Evolutionary conservation across 2,797 vertebrate species (phyloP), one percentile per base, ranked within the genome.

Genomic region (Thunnus albacares): DNA sequence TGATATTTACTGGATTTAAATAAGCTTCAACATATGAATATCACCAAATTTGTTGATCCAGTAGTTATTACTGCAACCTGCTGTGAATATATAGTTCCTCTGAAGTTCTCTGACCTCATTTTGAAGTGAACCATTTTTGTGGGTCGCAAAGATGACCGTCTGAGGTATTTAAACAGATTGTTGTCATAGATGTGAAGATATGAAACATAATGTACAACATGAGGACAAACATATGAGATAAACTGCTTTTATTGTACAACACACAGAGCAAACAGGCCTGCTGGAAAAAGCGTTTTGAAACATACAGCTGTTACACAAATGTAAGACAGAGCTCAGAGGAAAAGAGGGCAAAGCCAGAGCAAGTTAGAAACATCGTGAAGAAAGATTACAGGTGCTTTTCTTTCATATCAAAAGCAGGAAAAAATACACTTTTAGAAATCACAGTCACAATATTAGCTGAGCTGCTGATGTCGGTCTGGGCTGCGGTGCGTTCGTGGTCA

Each of bases 361-460:
- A 70, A 65, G 59, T 53, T 13, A 51, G 67, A 80, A 77, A 80
- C 26, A 47, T 24, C 60, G 55, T 71, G 28, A 45, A 65, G 24
- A 59, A 53, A 61, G 69, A 53, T 47, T 20, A 81, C 79, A 81
- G 65, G 53, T 26, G 80, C 70, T 57, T 49, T 56, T 72, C 55
- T 57, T 56, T 28, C 0, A 87, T 85, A 85, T 87, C 83, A 89
- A 89, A 89, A 86, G 88, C 85, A 81, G 78, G 52, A 66, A 75
- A 80, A 77, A 65, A 81, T 71, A 81, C 80, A 85, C 56, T 75
- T 68, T 85, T 77, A 83, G 58, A 87, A 87, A 87, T 83, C 72
- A 82, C 87, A 81, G 80, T 80, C 70, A 79, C 70, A 18, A 73
- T 73, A 73, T 41, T 4, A 59, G 78, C 66, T 7, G 73, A 71